These are phyloP conservation scores for Zaprionus taronus DNA, from an alignment of 1,140 invertebrate genomes.

Conservation along the genomic window DNA sequence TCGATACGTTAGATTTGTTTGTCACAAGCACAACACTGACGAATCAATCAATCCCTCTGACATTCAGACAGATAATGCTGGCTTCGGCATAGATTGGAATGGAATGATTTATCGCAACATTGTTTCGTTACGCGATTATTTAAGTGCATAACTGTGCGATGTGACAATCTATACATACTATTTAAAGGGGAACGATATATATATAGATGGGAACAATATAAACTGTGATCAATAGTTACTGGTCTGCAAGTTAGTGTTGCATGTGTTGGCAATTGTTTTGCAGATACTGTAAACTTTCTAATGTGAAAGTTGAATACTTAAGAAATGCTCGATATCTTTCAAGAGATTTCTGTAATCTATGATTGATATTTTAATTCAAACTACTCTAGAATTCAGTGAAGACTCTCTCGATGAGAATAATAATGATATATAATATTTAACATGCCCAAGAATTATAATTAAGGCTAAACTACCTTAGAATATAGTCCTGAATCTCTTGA, in stretches of 20 bases:
- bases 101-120: slow-evolving; percentile 7
- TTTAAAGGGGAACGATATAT: background rate
- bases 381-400: background rate
- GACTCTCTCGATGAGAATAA: background rate
- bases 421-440: background rate
- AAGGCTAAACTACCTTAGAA: too few species aligned
- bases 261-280: background rate
- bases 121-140: background rate
- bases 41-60: slow-evolving; percentile 72
- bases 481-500: too few species aligned
- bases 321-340: background rate
- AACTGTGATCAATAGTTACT: background rate
- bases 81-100: slow-evolving; percentile 7
- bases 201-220: background rate
- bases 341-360: background rate
- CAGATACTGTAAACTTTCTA: background rate
- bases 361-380: background rate
- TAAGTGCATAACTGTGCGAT: background rate
- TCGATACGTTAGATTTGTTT: slow-evolving; percentile 62
- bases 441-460: background rate
- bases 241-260: too few species aligned
- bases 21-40: slow-evolving; percentile 55
- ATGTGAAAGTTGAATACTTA: background rate
- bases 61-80: slow-evolving; percentile 49
- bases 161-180: background rate